phyloP scores from a whole-genome alignment of 1,140 invertebrate genomes.

The Drosophila asahinai region DNA sequence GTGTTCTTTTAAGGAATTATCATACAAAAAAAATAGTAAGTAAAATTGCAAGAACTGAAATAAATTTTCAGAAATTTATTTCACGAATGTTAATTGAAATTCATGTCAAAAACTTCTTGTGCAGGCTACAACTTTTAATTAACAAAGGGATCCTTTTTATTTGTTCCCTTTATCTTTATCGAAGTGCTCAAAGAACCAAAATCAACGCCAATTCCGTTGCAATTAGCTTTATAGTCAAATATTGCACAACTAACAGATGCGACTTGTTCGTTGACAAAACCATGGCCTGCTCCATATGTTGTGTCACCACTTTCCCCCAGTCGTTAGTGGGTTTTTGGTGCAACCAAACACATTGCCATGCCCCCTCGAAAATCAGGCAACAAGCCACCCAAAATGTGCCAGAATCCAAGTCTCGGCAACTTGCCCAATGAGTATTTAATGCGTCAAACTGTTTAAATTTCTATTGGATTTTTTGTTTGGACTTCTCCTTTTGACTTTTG shows the following conservation, averaged over 20 bases:
- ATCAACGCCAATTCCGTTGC: neutral
- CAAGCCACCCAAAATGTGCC: constrained; percentile 21
- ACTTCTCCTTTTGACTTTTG: constrained; percentile 74
- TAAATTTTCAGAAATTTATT: too few relatives aligned
- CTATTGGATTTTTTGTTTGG: constrained; percentile 77
- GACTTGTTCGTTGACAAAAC: constrained; percentile 7
- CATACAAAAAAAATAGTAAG: too few relatives aligned
- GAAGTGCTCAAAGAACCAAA: neutral
- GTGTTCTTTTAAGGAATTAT: too few relatives aligned
- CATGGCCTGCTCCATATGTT: constrained; percentile 14
- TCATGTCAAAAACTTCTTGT: too few relatives aligned
- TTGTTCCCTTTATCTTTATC: neutral
- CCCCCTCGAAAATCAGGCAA: neutral
- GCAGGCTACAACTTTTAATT: neutral
- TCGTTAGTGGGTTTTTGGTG: constrained; percentile 28
- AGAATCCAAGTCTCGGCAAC: constrained; percentile 30
- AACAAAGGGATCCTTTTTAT: neutral
- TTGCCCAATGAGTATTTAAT: constrained; percentile 79
- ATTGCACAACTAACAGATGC: constrained; percentile 7
- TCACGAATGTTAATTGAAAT: too few relatives aligned
- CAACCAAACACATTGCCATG: neutral
- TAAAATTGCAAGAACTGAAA: too few relatives aligned
- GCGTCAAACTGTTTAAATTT: constrained; percentile 83
- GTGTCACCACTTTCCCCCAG: constrained; percentile 14
- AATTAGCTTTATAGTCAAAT: constrained; percentile 13